These are phyloP conservation scores for Eretmocerus hayati DNA, from an alignment of 2,888 invertebrate genomes.

Conservation along the genomic window DNA sequence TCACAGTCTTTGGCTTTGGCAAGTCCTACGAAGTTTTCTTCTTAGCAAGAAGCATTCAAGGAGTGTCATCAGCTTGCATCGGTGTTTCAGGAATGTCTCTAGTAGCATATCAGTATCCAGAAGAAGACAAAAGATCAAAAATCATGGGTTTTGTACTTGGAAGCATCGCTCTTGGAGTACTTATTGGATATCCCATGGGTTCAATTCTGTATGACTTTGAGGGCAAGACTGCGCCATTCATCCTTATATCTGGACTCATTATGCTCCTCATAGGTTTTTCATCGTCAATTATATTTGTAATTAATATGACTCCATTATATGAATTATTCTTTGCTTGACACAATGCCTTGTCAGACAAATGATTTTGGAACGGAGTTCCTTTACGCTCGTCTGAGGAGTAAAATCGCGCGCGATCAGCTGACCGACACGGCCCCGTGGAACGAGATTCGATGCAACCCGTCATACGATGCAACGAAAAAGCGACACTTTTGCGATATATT, in stretches of 20 bases:
- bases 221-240: slow-evolving; percentile 69
- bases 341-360: too few species aligned
- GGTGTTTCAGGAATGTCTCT: slow-evolving; percentile 76
- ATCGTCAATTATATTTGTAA: too few species aligned
- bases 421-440: too few species aligned
- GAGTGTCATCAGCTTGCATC: slow-evolving; percentile 72
- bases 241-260: slow-evolving; percentile 59
- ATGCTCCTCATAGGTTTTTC: slow-evolving; percentile 44
- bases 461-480: too few species aligned
- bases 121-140: slow-evolving; percentile 55
- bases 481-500: too few species aligned
- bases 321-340: too few species aligned
- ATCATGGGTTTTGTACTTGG: slow-evolving; percentile 78
- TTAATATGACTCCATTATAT: too few species aligned
- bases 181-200: slow-evolving; percentile 76
- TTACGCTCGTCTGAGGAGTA: too few species aligned
- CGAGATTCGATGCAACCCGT: too few species aligned
- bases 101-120: slow-evolving; percentile 55
- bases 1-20: slow-evolving; percentile 68
- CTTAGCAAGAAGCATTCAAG: slow-evolving; percentile 70
- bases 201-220: slow-evolving; percentile 69
- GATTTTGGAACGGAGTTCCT: too few species aligned
- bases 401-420: too few species aligned
- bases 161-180: slow-evolving; percentile 72
- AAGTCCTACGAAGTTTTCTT: slow-evolving; percentile 63